Evolutionary conservation across 2,797 vertebrate genomes (phyloP).

Genomic region (Cichlasoma orientale): DNA sequence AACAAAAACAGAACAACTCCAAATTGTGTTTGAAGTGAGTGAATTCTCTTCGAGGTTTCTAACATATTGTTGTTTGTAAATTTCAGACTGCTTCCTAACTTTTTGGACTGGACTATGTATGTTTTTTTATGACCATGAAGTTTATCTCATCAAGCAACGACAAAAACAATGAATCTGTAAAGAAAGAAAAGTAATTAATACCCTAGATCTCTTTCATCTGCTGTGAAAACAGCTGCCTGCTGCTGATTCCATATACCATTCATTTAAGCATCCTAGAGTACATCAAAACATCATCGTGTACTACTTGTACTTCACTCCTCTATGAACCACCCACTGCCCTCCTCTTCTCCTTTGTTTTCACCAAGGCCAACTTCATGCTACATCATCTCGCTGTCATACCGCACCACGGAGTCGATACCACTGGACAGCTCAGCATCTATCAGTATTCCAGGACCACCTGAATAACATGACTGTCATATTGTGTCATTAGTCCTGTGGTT

Average conservation of each 20-base stretch:
- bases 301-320: conserved; percentile 20
- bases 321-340: conserved; percentile 36
- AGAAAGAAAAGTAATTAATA: not conserved
- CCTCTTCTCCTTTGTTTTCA: conserved; percentile 29
- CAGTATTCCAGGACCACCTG: conserved; percentile 22
- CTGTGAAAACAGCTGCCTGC: not conserved
- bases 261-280: not conserved
- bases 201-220: not conserved
- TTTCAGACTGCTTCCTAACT: not conserved
- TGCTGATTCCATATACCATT: not conserved
- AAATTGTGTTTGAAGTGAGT: not conserved
- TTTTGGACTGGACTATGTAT: not conserved
- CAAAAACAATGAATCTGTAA: not conserved
- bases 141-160: not conserved
- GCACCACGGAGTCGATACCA: conserved; percentile 48
- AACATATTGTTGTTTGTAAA: not conserved
- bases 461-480: conserved; percentile 37
- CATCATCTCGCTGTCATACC: conserved; percentile 57
- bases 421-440: conserved; percentile 45
- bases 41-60: not conserved
- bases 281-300: not conserved
- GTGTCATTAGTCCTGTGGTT: conserved; percentile 30
- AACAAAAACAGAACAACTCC: not conserved
- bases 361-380: conserved; percentile 48
- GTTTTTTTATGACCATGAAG: not conserved